Percentiles rank a stretch among this genome's conserved stretches.
These are phyloP conservation scores for Opisthograptis luteolata DNA, from an alignment of 2,888 invertebrate species.

Conservation along the genomic window DNA sequence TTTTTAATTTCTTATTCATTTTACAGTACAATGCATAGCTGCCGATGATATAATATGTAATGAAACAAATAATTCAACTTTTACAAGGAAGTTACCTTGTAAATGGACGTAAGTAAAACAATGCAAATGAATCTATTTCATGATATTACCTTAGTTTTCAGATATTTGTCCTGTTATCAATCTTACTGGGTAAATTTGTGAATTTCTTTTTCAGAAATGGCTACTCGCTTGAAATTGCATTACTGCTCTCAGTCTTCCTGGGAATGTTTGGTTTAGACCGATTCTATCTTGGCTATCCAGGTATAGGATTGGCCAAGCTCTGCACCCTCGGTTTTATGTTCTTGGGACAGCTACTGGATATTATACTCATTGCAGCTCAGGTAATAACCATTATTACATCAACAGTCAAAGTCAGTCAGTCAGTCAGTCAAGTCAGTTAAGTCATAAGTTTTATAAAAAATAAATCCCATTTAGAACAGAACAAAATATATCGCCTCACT, in stretches of 20 bases:
- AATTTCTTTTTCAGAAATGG: slow-evolving; percentile 90
- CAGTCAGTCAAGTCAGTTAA: no score
- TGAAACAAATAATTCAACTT: slow-evolving; percentile 91
- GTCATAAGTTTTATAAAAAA: no score
- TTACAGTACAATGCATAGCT: slow-evolving; percentile 91
- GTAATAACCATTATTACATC: slow-evolving; percentile 43
- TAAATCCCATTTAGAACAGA: no score
- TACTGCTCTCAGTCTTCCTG: slow-evolving; percentile 96
- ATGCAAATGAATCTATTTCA: no score
- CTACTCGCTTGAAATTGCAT: slow-evolving; percentile 95
- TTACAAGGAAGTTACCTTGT: slow-evolving; percentile 93
- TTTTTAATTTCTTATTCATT: no score
- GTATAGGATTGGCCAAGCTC: slow-evolving; percentile 96
- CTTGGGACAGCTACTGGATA: slow-evolving; percentile 96
- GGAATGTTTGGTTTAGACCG: slow-evolving; percentile 99
- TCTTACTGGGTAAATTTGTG: neutral
- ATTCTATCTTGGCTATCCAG: slow-evolving; percentile 99
- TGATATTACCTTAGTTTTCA: no score
- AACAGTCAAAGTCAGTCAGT: no score
- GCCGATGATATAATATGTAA: slow-evolving; percentile 92
- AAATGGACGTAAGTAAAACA: slow-evolving; percentile 94
- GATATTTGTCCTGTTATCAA: neutral
- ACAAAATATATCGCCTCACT: no score
- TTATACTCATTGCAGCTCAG: slow-evolving; percentile 97
- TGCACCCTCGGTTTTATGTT: slow-evolving; percentile 99